Percentiles rank a stretch among this genome's conserved stretches.
phyloP scores from a whole-genome alignment of 2,888 invertebrate species.

The Embidobia sp. region DNA sequence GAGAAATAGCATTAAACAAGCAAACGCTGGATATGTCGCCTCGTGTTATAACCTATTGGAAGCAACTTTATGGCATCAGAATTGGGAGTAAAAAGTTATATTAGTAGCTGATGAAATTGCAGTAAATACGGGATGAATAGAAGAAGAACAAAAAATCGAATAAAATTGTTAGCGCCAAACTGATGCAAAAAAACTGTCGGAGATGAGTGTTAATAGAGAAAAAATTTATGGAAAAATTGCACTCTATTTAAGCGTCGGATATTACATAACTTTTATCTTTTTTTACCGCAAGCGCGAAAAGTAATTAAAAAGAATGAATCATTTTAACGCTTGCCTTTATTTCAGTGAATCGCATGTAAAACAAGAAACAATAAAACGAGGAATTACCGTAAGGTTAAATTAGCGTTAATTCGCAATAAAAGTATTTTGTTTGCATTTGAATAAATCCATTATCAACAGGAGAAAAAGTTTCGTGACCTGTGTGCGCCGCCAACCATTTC shows the following conservation, averaged over 20 bases:
- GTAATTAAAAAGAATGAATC: constrained; percentile 4
- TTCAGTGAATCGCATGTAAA: background rate
- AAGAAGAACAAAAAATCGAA: background rate
- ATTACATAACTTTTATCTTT: constrained; percentile 9
- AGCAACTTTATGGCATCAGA: constrained; percentile 3
- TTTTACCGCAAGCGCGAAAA: background rate
- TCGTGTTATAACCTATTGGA: background rate
- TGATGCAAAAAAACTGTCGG: constrained; percentile 11
- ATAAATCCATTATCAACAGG: constrained; percentile 1
- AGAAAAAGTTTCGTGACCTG: constrained; percentile 4
- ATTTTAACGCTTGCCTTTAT: background rate
- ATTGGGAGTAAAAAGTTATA: constrained; percentile 9
- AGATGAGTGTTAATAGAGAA: constrained; percentile 14
- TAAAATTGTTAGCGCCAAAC: too few species aligned
- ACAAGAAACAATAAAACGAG: too few species aligned
- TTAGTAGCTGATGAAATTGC: constrained; percentile 9
- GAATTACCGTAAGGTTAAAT: too few species aligned
- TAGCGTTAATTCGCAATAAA: background rate
- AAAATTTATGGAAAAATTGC: constrained; percentile 12
- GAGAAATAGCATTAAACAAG: constrained; percentile 16
- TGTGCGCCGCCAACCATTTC: too few species aligned
- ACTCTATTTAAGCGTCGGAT: background rate
- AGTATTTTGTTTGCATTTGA: constrained; percentile 6
- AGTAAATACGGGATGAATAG: background rate
- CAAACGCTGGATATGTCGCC: constrained; percentile 7